Evolutionary conservation across 2,797 vertebrate species (phyloP).

Genomic region (Triplophysa bombifrons): DNA sequence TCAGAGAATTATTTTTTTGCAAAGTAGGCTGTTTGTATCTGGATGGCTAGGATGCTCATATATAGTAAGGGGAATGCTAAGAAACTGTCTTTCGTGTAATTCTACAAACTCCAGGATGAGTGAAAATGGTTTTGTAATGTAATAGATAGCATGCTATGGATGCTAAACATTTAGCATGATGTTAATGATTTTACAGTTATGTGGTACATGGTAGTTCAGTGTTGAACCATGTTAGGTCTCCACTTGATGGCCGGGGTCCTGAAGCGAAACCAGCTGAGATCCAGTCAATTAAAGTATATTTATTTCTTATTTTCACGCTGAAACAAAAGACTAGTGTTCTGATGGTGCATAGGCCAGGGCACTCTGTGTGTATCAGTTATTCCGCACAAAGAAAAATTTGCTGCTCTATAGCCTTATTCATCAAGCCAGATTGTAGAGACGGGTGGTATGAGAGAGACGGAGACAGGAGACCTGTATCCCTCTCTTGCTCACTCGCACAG

Average conservation of each 20-base stretch:
- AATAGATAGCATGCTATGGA: neutral
- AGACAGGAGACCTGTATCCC: slow-evolving; percentile 10
- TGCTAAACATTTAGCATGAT: neutral
- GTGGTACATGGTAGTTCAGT: neutral
- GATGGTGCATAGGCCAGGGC: neutral
- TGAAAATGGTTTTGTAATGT: neutral
- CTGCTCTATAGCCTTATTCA: slow-evolving; percentile 43
- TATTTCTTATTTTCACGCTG: neutral
- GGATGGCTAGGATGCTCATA: neutral
- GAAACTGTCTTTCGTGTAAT: too few species aligned
- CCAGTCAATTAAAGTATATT: neutral
- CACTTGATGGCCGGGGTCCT: neutral
- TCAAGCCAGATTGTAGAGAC: slow-evolving; percentile 56
- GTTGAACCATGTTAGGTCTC: neutral
- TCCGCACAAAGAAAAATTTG: slow-evolving; percentile 49
- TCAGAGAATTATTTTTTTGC: neutral
- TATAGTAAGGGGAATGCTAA: neutral
- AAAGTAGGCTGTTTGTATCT: neutral
- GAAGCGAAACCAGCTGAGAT: neutral
- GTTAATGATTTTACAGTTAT: neutral
- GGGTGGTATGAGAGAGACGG: slow-evolving; percentile 44
- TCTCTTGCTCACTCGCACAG: slow-evolving; percentile 13
- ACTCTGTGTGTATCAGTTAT: slow-evolving; percentile 43
- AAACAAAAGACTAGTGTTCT: slow-evolving; percentile 3
- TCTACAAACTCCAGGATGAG: neutral